Base-by-base conservation (phyloP, 2,113 vertebrate species). In the Daphoenositta chrysoptera region DNA sequence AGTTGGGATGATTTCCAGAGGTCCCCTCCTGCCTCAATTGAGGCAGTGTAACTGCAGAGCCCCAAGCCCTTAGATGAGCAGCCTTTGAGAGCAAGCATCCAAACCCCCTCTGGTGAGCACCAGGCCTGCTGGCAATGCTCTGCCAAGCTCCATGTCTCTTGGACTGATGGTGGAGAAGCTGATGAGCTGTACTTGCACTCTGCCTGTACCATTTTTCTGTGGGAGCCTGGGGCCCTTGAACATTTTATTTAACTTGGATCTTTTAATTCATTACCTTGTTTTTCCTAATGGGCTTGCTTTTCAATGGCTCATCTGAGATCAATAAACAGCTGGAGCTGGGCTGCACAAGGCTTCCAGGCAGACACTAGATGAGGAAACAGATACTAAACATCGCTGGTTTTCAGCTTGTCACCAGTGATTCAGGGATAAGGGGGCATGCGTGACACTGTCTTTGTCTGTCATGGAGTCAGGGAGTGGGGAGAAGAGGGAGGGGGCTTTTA, bases 191-290 rank as follows among this genome's bases (percentile, higher is more conserved):
- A 4, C 48, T 77, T 81, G 57, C 19, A 2, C 23, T 90, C 56
- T 83, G 44, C 45, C 83, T 48, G 40, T 40, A 44, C 64, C 45
- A 13, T 83, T 95, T 83, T 86, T 60, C 72, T 84, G 24, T 76
- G 37, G 48, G 37, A 79, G 69, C 88, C 57, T 81, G 61, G 48
- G 48, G 83, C 53, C 75, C 53, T 65, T 7, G 31, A 96, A 57
- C 88, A 27, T 93, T 95, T 96, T 78, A 86, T 94, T 96, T 95
- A 84, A 78, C 80, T 87, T 35, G 27, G 15, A 68, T 94, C 88
- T 94, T 92, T 94, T 92, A 93, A 95, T 95, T 96, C 72, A 92
- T 95, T 79, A 47, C 7, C 76, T 86, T 89, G 51, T 86, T 93
- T 90, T 90, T 78, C 80, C 48, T 95, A 87, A 92, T 71, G 85